Evolutionary conservation across 2,888 invertebrate genomes (phyloP).

Genomic region (Chloroclysta siterata): DNA sequence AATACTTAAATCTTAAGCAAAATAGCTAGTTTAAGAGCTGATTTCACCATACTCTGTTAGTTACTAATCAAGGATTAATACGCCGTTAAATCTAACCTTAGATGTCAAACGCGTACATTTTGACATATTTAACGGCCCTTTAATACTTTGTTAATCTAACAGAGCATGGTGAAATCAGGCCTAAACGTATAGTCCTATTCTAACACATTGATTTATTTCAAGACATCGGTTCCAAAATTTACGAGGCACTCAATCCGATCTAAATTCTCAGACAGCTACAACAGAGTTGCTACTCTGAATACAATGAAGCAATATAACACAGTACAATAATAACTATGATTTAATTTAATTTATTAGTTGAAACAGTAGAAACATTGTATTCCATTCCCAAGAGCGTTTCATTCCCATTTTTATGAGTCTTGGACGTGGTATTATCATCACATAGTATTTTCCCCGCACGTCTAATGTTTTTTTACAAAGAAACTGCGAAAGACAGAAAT

Average conservation of each 20-base stretch:
- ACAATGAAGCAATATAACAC: slow-evolving; percentile 16
- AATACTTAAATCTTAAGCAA: neutral
- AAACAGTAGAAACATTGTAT: neutral
- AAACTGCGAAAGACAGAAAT: too few species aligned
- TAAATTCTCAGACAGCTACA: slow-evolving; percentile 13
- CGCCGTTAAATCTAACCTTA: too few species aligned
- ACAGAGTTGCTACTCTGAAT: neutral
- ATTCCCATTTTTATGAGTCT: neutral
- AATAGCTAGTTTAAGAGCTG: neutral
- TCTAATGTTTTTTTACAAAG: neutral
- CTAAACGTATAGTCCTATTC: too few species aligned
- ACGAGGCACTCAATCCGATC: slow-evolving; percentile 12
- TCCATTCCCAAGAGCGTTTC: neutral
- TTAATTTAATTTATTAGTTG: too few species aligned
- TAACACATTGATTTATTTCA: neutral
- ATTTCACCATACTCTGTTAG: too few species aligned
- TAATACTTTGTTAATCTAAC: too few species aligned
- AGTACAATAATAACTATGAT: slow-evolving; percentile 9
- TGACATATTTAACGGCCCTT: too few species aligned
- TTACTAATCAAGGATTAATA: too few species aligned
- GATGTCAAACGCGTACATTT: too few species aligned
- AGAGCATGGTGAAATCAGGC: too few species aligned
- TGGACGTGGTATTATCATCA: neutral
- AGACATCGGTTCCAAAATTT: slow-evolving; percentile 11
- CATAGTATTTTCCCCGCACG: too few species aligned